Percentiles rank a stretch among this genome's conserved stretches.
Evolutionary conservation across 2,888 invertebrate genomes (phyloP).

Genomic region (Chrysomela aeneicollis): DNA sequence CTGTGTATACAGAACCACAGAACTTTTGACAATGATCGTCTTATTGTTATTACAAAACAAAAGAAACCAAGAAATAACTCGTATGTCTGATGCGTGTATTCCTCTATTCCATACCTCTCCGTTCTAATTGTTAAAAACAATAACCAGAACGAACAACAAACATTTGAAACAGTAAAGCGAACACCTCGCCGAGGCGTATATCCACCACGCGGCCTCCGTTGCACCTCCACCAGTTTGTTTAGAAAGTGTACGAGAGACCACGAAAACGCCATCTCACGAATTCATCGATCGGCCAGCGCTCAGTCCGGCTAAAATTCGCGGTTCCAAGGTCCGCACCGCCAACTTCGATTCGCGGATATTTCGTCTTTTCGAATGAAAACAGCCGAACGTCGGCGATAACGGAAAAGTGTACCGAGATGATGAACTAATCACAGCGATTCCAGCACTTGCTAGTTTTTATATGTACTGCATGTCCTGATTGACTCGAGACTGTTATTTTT

Average conservation of each 20-base stretch:
- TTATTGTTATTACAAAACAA: too few species aligned
- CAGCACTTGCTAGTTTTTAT: too few species aligned
- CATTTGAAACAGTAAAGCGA: conserved; percentile 8
- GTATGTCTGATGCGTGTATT: neutral
- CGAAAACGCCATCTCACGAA: conserved; percentile 11
- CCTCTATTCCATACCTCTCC: neutral
- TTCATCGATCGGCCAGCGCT: neutral
- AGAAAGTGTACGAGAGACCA: conserved; percentile 21
- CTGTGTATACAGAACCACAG: too few species aligned
- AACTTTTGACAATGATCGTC: too few species aligned
- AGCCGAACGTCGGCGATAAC: neutral
- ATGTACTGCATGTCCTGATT: too few species aligned
- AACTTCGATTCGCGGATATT: conserved; percentile 7
- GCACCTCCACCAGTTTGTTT: conserved; percentile 18
- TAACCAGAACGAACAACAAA: conserved; percentile 17
- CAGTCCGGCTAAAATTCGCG: neutral
- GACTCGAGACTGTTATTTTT: neutral
- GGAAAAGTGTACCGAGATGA: neutral
- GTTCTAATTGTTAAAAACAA: conserved; percentile 20
- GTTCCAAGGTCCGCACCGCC: conserved; percentile 17
- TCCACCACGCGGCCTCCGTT: conserved; percentile 4
- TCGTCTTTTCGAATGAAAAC: neutral
- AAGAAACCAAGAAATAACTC: too few species aligned
- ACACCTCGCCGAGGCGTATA: conserved; percentile 8
- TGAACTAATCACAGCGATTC: too few species aligned